These are phyloP conservation scores for Microctenopoma lineatum DNA, from an alignment of 2,797 vertebrate species.

Conservation along the genomic window DNA sequence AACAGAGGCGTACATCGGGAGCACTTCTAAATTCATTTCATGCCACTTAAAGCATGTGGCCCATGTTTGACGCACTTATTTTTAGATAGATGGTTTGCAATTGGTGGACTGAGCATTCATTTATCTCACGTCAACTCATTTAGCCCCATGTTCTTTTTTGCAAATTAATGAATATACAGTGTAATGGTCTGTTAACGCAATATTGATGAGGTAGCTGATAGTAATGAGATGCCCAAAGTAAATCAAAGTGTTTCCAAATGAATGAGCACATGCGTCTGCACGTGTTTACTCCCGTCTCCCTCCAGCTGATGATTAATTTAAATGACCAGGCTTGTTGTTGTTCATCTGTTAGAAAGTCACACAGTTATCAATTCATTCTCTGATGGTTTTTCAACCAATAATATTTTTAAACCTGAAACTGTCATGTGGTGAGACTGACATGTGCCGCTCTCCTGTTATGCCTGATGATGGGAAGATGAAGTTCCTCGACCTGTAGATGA, in stretches of 20 bases:
- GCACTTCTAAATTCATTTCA: conserved; percentile 34
- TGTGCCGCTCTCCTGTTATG: neutral
- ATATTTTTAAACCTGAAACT: conserved; percentile 33
- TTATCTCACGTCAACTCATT: conserved; percentile 62
- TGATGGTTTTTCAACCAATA: conserved; percentile 21
- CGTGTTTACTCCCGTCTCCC: conserved; percentile 17
- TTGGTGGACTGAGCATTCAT: conserved; percentile 43
- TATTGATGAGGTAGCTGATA: conserved; percentile 60
- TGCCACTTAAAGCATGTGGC: conserved; percentile 24
- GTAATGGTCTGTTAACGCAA: conserved; percentile 62
- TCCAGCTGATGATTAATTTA: conserved; percentile 48
- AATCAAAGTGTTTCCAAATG: conserved; percentile 58
- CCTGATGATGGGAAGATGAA: neutral
- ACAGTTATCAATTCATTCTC: conserved; percentile 12
- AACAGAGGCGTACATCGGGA: conserved; percentile 14
- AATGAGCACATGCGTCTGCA: conserved; percentile 16
- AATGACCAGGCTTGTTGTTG: conserved; percentile 38
- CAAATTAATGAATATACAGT: conserved; percentile 61
- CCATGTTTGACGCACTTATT: conserved; percentile 44
- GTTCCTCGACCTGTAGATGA: no score
- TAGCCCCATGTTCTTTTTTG: conserved; percentile 42
- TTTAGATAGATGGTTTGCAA: conserved; percentile 38
- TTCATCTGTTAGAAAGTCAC: conserved; percentile 39
- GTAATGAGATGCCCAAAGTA: conserved; percentile 59
- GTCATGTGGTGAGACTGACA: neutral